Conservation (phyloP, 2,888 invertebrate species). For the Margaritifera margaritifera region DNA sequence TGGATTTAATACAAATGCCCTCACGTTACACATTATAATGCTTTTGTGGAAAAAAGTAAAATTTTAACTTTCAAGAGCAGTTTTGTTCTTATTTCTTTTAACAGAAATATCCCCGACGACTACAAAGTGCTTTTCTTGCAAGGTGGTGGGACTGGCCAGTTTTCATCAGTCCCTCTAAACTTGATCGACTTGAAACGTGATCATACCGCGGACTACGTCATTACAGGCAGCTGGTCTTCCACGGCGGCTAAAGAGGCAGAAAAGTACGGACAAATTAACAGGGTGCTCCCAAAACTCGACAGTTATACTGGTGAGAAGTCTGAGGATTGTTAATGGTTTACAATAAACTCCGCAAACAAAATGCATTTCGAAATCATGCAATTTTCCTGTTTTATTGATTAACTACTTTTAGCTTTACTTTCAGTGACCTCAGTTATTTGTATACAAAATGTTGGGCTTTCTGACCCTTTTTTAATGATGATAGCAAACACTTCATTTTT, state of each 20-base stretch:
- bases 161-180: conserved; percentile 94
- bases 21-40: too few relatives aligned
- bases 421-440: too few relatives aligned
- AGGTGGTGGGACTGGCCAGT: conserved; percentile 96
- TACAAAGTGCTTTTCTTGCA: conserved; percentile 95
- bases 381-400: too few relatives aligned
- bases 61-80: too few relatives aligned
- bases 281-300: conserved; percentile 84
- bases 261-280: conserved; percentile 92
- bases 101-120: conserved; percentile 89
- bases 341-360: background rate
- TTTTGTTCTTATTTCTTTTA: conserved; percentile 56
- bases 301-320: conserved; percentile 64
- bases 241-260: conserved; percentile 96
- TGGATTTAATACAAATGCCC: too few relatives aligned
- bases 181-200: conserved; percentile 74
- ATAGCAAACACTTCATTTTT: too few relatives aligned
- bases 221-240: conserved; percentile 90
- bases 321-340: background rate
- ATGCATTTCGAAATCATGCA: too few relatives aligned
- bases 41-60: too few relatives aligned
- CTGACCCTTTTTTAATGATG: too few relatives aligned
- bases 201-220: conserved; percentile 73
- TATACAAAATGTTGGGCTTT: too few relatives aligned
- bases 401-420: too few relatives aligned